Percentiles rank a stretch among this genome's conserved stretches.
These are phyloP conservation scores for Tetanocera ferruginea DNA, from an alignment of 2,888 invertebrate species.

Conservation along the genomic window DNA sequence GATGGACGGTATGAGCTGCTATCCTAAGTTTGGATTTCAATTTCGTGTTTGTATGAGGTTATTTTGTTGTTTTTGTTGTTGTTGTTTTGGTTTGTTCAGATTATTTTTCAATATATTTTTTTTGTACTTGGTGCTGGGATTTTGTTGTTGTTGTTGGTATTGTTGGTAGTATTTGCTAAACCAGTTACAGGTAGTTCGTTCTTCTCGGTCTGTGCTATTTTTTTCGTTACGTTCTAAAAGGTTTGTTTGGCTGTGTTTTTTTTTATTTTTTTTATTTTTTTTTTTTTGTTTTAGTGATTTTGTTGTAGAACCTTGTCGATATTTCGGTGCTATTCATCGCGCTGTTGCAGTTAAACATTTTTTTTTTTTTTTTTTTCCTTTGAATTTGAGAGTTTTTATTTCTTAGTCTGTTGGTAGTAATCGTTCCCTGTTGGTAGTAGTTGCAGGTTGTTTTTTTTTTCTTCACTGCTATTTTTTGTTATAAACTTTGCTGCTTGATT, in stretches of 20 bases:
- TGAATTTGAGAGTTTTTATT: neutral
- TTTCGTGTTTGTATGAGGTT: neutral
- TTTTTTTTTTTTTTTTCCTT: constrained; percentile 19
- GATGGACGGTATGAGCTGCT: neutral
- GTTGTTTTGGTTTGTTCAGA: neutral
- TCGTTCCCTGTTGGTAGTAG: neutral
- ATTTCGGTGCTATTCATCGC: neutral
- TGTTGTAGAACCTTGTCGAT: neutral
- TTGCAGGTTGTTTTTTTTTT: neutral
- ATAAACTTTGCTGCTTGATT: no score
- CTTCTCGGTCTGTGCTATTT: neutral
- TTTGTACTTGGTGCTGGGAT: neutral
- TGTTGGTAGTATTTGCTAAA: constrained; percentile 48
- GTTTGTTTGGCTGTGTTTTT: constrained; percentile 6
- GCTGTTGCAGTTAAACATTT: constrained; percentile 11
- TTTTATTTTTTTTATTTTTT: neutral
- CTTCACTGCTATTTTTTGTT: neutral
- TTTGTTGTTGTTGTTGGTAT: neutral
- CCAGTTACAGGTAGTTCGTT: constrained; percentile 65
- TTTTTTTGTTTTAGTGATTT: neutral
- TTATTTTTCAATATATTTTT: neutral
- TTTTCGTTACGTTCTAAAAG: constrained; percentile 12
- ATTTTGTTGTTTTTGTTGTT: neutral
- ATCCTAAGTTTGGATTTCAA: constrained; percentile 19
- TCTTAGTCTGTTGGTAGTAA: no score